Evolutionary conservation across 2,888 invertebrate species (phyloP), one percentile per base, ranked within the genome.

Genomic region (Macaria liturata): DNA sequence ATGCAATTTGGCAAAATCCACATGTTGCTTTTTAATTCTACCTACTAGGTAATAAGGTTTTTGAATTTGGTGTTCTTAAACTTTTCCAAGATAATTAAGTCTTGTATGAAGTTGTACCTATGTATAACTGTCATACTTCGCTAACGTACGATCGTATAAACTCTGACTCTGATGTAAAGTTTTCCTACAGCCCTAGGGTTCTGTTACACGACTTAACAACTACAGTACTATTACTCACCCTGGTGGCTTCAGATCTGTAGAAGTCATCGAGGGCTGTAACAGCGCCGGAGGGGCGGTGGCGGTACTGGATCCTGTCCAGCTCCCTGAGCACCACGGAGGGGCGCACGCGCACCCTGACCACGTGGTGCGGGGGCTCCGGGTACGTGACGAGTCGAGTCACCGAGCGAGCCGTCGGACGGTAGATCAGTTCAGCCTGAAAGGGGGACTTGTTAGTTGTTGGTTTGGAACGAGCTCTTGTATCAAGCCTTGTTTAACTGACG

Each of bases 211-310:
- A 37, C 3, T 37, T 37, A 4, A 37, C 34, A 62, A 20, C 9
- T 42, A 8, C 32, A 9, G 4, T 40, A 30, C 3, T 30, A 3
- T 3, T 9, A n/a, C 54, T 93, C 91, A 96, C 96, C 94, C 94
- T 94, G 73, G 94, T 94, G 71, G 94, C 91, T 78, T 94, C 95
- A 70, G 96, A 95, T 90, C 95, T 95, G 88, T 95, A 95, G 91
- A 95, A 97, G 80, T 95, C 95, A 72, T 95, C 96, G 68, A 95
- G 93, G 72, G 96, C 94, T 62, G 94, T 94, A 72, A 94, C 92
- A 63, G 94, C 93, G 52, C 89, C 76, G 55, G 86, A 83, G 39
- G 95, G 94, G 65, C 95, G 93, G 65, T 92, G 86, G 81, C 94
- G 93, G 83, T 94, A 93, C 70, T 93, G 92, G 82, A 95, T 95